Evolutionary conservation across 92 coral and sea anemone species (phyloP), one percentile per base, ranked within the genome.

Genomic region (Palythoa grandis): DNA sequence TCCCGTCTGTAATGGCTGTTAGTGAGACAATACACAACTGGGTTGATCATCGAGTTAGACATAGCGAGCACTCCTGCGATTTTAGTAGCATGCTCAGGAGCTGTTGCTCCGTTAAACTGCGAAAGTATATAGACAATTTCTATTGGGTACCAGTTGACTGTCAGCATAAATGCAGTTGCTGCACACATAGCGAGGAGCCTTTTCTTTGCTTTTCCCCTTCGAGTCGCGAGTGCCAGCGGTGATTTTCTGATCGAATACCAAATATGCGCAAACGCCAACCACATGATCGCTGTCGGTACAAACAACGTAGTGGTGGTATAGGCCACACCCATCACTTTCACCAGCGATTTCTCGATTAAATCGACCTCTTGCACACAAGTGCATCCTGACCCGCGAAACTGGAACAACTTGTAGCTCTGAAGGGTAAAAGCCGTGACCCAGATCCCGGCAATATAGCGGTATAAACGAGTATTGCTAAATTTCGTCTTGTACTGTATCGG

Each of bases 401-500:
- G 53, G 16, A 74, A 19, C 22, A 74, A 43, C 37, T 47, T 74
- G 23, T 16, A 74, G 37, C 78, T 43, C 78, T 74, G 78, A 9
- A 52, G 47, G 12, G 29, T 13, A 43, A 48, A 47, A 14, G 78
- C 78, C 47, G 78, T 17, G 10, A 74, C 5, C 78, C 78, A 74
- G 78, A 74, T 74, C 19, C 12, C 54, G 12, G 78, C 37, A 1
- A 47, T 48, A 43, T 43, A 74, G 37, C 40, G 24, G 29, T 74
- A 74, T 7, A 74, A 4, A 3, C 78, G 60, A 4, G 78, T 11
- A 17, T 74, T 74, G 5, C n/a, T 11, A 43, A 74, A 74, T 14
- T 10, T 48, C 29, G 78, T 39, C 56, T 82, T 79, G 85, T 93
- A 91, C 29, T 83, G 57, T 53, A 93, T 23, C 10, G 98, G 98